Evolutionary conservation across 2,888 invertebrate species (phyloP), one percentile per base, ranked within the genome.

Genomic region (Cephus pulcher): DNA sequence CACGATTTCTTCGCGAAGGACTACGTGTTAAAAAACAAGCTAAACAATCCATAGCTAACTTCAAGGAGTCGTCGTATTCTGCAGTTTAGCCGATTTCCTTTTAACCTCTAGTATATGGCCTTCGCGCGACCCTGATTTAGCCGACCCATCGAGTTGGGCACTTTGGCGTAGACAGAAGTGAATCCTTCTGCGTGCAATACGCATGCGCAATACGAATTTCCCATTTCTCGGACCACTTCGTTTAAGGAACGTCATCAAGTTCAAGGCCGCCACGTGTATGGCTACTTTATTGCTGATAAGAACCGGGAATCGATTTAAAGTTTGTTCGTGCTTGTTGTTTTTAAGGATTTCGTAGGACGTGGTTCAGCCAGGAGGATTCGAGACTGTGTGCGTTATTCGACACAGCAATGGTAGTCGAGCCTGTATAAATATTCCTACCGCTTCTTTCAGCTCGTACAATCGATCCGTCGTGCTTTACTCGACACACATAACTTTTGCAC

Each of bases 81-180:
- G 35, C 12, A 35, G 35, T 35, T 35, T 35, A 3, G 35, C 35
- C 35, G 35, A 78, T 79, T 77, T 74, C 74, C 75, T 71, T 74
- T 76, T 71, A 33, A 15, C 4, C 1, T 71, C 9, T 32, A 12
- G 12, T 71, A 1, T 23, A 23, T 23, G 56, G 56, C 9, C 56
- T 15, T 23, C 23, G 23, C 40, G 40, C 15, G 23, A 56, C 23
- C 15, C 15, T 56, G 40, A 56, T 56, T 1, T 6, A 40, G 15
- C 40, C 40, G 40, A 40, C 40, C 4, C 6, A 15, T 15, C 6
- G 15, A 40, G 40, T 6, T 15, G 15, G 6, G 9, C 40, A 23
- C 6, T 40, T 40, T 23, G 15, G 6, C 23, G 40, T 40, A 23
- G 4, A 15, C 1, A 40, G 23, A 23, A 56, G 23, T 23, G 56